These are phyloP conservation scores for Anser cygnoides DNA, from an alignment of 2,113 vertebrate genomes.

Conservation along the genomic window DNA sequence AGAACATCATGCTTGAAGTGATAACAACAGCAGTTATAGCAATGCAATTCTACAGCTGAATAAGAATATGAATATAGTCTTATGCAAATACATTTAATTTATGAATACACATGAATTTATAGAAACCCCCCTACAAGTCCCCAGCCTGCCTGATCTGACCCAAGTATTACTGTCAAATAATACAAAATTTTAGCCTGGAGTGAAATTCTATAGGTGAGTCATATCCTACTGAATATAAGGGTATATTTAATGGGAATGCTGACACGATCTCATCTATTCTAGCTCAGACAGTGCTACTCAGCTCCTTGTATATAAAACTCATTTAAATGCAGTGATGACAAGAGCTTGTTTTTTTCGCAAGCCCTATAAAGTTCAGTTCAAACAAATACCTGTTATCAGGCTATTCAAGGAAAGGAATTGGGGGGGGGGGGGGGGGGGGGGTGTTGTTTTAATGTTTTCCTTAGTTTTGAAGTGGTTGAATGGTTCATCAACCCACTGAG, in stretches of 20 bases:
- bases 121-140: not conserved
- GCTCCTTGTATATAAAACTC: constrained; percentile 19
- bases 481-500: constrained; percentile 63
- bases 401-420: not conserved
- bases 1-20: not conserved
- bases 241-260: constrained; percentile 37
- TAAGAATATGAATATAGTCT: not conserved
- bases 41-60: not conserved
- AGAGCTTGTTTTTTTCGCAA: constrained; percentile 41
- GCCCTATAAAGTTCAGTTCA: constrained; percentile 53
- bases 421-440: too few species aligned
- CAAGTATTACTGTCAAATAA: constrained; percentile 17
- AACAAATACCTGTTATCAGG: constrained; percentile 28
- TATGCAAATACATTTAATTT: not conserved
- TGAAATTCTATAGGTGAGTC: constrained; percentile 17
- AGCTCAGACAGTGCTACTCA: not conserved
- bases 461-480: constrained; percentile 66
- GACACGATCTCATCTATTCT: not conserved
- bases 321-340: constrained; percentile 48
- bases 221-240: not conserved
- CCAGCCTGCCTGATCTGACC: not conserved
- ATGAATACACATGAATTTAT: not conserved
- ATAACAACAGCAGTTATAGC: not conserved
- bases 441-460: constrained; percentile 40
- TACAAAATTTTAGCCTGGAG: not conserved